These are phyloP conservation scores for Virgularia gustaviana DNA, from an alignment of 92 coral and sea anemone species.

Conservation along the genomic window DNA sequence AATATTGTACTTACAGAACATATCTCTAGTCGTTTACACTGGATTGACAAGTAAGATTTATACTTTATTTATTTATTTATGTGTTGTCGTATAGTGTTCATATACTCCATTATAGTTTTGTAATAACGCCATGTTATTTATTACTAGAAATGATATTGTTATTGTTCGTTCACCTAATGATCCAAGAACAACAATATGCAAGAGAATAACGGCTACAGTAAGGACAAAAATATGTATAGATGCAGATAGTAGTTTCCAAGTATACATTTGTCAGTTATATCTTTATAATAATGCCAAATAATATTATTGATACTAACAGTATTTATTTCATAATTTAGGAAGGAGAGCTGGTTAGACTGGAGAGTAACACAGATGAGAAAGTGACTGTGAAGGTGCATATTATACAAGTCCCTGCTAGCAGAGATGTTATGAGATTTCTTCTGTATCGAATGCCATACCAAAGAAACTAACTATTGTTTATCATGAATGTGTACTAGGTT, in stretches of 20 bases:
- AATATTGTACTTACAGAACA: slow-evolving; percentile 83
- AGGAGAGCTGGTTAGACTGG: slow-evolving; percentile 36
- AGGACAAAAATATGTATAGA: too few species aligned
- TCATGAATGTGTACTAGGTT: slow-evolving; percentile 59
- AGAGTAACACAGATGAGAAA: background rate
- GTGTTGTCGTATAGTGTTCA: background rate
- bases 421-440: background rate
- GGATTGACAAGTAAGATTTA: background rate
- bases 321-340: too few species aligned
- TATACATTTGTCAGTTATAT: too few species aligned
- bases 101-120: background rate
- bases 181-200: slow-evolving; percentile 69
- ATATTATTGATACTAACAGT: too few species aligned
- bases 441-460: too few species aligned
- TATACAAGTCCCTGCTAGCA: too few species aligned
- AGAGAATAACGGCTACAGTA: slow-evolving; percentile 82
- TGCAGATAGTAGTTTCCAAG: too few species aligned
- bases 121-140: background rate
- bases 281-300: too few species aligned
- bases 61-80: background rate
- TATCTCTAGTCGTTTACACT: slow-evolving; percentile 34
- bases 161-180: slow-evolving; percentile 85
- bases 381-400: slow-evolving; percentile 11
- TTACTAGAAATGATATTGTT: slow-evolving; percentile 90
- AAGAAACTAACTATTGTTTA: too few species aligned